Evolutionary conservation across 2,888 invertebrate genomes (phyloP).

Genomic region (Rhopalosiphum nymphaeae): DNA sequence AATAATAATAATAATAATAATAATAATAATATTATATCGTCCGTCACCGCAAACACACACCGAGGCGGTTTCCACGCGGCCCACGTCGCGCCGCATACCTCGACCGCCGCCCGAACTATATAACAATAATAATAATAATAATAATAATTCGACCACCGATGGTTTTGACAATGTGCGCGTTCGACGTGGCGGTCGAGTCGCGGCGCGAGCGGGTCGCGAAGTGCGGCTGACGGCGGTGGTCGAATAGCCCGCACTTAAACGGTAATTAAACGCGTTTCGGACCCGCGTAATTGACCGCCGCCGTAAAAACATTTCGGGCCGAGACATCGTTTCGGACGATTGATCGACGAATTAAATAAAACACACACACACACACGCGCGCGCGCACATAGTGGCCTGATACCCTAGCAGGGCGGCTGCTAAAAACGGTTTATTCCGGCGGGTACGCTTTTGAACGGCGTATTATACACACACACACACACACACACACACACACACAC

Average conservation of each 20-base stretch:
- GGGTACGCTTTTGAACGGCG: not conserved
- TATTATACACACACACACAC: no score
- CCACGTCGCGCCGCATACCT: not conserved
- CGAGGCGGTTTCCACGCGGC: not conserved
- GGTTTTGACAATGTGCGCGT: conserved; percentile 55
- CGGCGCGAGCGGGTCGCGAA: not conserved
- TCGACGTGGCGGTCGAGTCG: not conserved
- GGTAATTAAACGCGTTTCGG: conserved; percentile 42
- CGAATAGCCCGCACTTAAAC: conserved; percentile 20
- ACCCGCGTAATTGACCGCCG: conserved; percentile 55
- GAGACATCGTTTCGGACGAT: conserved; percentile 23
- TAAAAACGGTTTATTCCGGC: not conserved
- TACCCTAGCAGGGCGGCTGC: not conserved
- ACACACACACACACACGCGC: not conserved
- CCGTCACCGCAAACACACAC: not conserved
- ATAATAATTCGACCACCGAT: conserved; percentile 42
- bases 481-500: no score
- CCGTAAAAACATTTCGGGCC: conserved; percentile 13
- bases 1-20: no score
- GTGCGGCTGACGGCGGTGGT: not conserved
- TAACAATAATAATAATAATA: conserved; percentile 9
- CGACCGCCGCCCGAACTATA: not conserved
- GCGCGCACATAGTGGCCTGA: not conserved
- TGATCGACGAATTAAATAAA: conserved; percentile 43
- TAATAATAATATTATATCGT: not conserved